phyloP scores from a whole-genome alignment of 2,888 invertebrate genomes.

The Paralinhomoeus sp. region DNA sequence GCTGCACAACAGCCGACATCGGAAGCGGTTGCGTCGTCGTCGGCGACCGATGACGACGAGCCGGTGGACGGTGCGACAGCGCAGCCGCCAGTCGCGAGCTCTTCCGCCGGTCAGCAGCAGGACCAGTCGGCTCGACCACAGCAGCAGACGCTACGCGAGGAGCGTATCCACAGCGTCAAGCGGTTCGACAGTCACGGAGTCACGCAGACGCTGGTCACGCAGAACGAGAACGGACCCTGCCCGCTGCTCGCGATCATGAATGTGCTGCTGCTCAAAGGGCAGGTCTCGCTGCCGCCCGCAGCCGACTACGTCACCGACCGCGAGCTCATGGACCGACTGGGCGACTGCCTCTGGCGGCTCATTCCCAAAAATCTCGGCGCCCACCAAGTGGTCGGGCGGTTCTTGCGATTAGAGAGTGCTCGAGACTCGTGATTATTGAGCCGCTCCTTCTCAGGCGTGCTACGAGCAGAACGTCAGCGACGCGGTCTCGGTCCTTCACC shows the following conservation, averaged over 20 bases:
- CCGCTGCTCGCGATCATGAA: constrained; percentile 37
- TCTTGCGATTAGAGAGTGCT: too few species aligned
- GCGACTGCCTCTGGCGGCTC: constrained; percentile 31
- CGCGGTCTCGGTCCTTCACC: constrained; percentile 34
- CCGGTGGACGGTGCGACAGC: too few species aligned
- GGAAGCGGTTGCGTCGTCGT: too few species aligned
- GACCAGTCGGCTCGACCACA: too few species aligned
- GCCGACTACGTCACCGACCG: constrained; percentile 31
- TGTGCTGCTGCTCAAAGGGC: constrained; percentile 32
- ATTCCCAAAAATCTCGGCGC: too few species aligned
- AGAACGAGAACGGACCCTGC: constrained; percentile 39
- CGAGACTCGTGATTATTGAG: too few species aligned
- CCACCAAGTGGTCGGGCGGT: too few species aligned
- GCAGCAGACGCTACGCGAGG: too few species aligned
- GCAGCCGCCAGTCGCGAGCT: too few species aligned
- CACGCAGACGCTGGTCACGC: constrained; percentile 32
- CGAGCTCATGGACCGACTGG: constrained; percentile 33
- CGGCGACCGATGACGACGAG: too few species aligned
- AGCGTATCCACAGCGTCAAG: constrained; percentile 22
- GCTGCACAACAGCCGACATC: too few species aligned
- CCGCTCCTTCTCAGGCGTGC: constrained; percentile 21
- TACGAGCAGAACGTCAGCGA: constrained; percentile 36
- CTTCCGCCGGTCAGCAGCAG: too few species aligned
- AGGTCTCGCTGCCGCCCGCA: constrained; percentile 21
- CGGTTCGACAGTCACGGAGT: constrained; percentile 29